These are phyloP conservation scores for Scaptodrosophila latifasciaeformis DNA, from an alignment of 2,888 invertebrate species.

Conservation along the genomic window DNA sequence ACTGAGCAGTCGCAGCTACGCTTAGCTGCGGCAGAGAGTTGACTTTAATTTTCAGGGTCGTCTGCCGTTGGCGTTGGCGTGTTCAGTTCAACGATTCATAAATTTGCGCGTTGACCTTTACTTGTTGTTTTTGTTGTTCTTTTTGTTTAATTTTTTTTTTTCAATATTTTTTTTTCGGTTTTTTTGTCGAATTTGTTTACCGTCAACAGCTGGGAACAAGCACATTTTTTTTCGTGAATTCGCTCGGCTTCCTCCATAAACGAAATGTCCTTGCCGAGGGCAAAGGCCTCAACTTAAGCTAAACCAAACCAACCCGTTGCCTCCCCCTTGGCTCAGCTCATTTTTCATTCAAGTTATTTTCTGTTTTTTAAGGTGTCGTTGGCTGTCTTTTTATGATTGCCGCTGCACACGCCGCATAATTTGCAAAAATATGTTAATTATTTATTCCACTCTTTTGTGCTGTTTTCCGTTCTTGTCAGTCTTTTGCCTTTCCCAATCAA, in stretches of 20 bases:
- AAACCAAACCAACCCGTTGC: slow-evolving; percentile 2
- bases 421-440: slow-evolving; percentile 54
- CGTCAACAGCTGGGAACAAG: too few relatives aligned
- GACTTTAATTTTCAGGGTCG: slow-evolving; percentile 23
- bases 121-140: slow-evolving; percentile 28
- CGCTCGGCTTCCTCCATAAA: slow-evolving; percentile 33
- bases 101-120: slow-evolving; percentile 59
- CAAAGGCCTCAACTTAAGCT: slow-evolving; percentile 35
- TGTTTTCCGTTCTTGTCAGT: background rate
- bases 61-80: slow-evolving; percentile 19
- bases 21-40: background rate
- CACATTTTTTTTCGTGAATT: slow-evolving; percentile 16
- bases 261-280: slow-evolving; percentile 55
- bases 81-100: slow-evolving; percentile 48
- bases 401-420: slow-evolving; percentile 33
- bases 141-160: slow-evolving; percentile 21
- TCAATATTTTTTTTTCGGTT: too few relatives aligned
- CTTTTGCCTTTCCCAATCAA: background rate
- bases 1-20: background rate
- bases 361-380: slow-evolving; percentile 11
- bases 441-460: slow-evolving; percentile 14
- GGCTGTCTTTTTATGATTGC: background rate
- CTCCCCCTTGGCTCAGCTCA: slow-evolving; percentile 6
- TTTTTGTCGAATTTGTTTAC: too few relatives aligned
- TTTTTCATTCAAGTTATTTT: slow-evolving; percentile 2